A percentile compares a stretch with the other conserved stretches of the same genome.
Evolutionary conservation across 37 sponge, comb jelly and placozoan genomes (phyloP).

Genomic region (Spongilla lacustris): DNA sequence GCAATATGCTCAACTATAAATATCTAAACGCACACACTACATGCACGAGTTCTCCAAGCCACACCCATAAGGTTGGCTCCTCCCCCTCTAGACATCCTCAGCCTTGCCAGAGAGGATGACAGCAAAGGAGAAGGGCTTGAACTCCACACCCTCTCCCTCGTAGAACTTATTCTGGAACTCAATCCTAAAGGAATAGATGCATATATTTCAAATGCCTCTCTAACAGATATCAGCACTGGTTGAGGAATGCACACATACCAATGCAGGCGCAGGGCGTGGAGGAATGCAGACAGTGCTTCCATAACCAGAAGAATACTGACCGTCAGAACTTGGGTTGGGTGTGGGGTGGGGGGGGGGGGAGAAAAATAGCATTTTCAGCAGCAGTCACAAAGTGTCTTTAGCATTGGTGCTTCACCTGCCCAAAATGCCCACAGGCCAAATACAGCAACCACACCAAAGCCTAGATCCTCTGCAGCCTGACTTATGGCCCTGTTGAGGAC

Average conservation of each 20-base stretch:
- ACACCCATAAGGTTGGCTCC: no score
- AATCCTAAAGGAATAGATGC: constrained; percentile 91
- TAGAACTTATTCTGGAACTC: constrained; percentile 99
- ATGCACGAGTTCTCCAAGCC: no score
- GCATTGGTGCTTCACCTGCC: constrained; percentile 88
- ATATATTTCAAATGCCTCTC: no score
- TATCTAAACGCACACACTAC: no score
- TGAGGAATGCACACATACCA: constrained; percentile 64
- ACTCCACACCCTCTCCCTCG: constrained; percentile 92
- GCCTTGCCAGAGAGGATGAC: constrained; percentile 48
- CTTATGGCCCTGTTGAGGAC: constrained; percentile 48
- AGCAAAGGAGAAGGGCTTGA: constrained; percentile 93
- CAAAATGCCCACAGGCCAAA: constrained; percentile 81
- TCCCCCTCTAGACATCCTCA: no score
- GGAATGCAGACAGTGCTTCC: constrained; percentile 99
- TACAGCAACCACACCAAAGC: constrained; percentile 40
- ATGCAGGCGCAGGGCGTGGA: constrained; percentile 98
- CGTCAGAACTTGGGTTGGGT: constrained; percentile 66
- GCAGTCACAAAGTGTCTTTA: no score
- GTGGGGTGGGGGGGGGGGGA: not conserved
- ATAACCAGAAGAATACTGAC: constrained; percentile 93
- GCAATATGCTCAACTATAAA: no score
- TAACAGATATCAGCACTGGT: not conserved
- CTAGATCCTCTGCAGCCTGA: not conserved
- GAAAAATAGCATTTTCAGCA: no score